phyloP scores from a whole-genome alignment of 1,140 invertebrate genomes.

The Potamilus streckersoni region DNA sequence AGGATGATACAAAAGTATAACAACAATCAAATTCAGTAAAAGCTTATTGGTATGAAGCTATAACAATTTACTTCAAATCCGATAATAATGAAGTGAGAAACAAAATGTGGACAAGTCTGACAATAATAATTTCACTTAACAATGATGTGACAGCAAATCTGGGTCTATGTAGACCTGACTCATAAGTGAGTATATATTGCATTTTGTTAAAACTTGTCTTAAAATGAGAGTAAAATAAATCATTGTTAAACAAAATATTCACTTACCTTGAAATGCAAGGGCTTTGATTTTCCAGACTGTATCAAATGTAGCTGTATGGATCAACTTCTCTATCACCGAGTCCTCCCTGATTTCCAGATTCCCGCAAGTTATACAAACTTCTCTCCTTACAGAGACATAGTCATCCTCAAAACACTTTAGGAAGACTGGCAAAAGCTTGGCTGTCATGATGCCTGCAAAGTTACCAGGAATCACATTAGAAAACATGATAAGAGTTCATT shows the following conservation, averaged over 20 bases:
- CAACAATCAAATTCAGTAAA: too few relatives aligned
- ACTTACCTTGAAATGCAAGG: slow-evolving; percentile 65
- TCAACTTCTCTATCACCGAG: slow-evolving; percentile 54
- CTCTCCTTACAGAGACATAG: slow-evolving; percentile 61
- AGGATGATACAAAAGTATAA: too few relatives aligned
- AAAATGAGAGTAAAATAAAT: too few relatives aligned
- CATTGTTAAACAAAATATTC: neutral
- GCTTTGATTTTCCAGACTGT: slow-evolving; percentile 67
- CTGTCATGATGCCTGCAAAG: slow-evolving; percentile 66
- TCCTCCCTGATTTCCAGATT: slow-evolving; percentile 62
- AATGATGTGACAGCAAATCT: neutral
- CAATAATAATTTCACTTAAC: neutral
- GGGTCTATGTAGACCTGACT: neutral
- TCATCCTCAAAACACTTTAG: slow-evolving; percentile 66
- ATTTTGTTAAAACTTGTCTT: neutral
- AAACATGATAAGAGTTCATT: too few relatives aligned
- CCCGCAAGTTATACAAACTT: slow-evolving; percentile 62
- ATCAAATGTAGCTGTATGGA: slow-evolving; percentile 65
- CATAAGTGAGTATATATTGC: neutral
- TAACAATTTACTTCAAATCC: neutral
- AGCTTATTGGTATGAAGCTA: too few relatives aligned
- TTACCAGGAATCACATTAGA: too few relatives aligned
- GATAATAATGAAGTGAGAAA: neutral
- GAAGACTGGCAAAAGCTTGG: slow-evolving; percentile 63
- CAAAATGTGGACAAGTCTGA: neutral